Evolutionary conservation across 1,140 invertebrate species (phyloP).

Genomic region (Drosophila rufa): DNA sequence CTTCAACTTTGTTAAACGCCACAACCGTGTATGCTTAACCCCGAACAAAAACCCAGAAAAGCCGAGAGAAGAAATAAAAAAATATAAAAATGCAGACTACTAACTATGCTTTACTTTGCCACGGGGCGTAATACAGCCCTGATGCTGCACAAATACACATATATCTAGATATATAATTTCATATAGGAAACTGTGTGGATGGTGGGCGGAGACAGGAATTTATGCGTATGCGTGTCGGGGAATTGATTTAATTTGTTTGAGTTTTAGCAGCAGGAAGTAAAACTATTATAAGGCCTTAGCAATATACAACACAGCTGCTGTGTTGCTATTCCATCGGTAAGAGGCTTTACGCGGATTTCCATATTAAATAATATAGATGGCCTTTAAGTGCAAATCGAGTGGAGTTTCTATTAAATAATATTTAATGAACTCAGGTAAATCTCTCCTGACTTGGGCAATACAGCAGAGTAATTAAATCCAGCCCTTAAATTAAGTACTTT

Average conservation of each 20-base stretch:
- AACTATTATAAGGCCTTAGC: constrained; percentile 22
- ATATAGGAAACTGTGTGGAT: background rate
- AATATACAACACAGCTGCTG: constrained; percentile 3
- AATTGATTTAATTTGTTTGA: constrained; percentile 58
- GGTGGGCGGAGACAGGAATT: constrained; percentile 7
- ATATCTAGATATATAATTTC: constrained; percentile 7
- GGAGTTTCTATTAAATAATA: constrained; percentile 1
- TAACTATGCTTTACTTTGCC: constrained; percentile 48
- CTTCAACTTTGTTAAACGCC: constrained; percentile 65
- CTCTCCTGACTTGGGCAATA: too few species aligned
- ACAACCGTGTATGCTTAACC: constrained; percentile 51
- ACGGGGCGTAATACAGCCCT: constrained; percentile 35
- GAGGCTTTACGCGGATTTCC: constrained; percentile 12
- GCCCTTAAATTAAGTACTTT: background rate
- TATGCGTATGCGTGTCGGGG: constrained; percentile 41
- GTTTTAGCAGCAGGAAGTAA: constrained; percentile 19
- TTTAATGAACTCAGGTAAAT: background rate
- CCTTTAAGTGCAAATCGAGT: background rate
- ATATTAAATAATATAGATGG: constrained; percentile 5
- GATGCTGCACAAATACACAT: constrained; percentile 18
- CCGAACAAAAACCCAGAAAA: constrained; percentile 30
- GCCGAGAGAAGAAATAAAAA: constrained; percentile 12
- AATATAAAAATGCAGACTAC: constrained; percentile 26
- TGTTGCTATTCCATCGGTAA: background rate
- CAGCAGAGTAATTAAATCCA: background rate